Conservation (phyloP, 2,888 invertebrate species). For the Cheilosia vernalis region DNA sequence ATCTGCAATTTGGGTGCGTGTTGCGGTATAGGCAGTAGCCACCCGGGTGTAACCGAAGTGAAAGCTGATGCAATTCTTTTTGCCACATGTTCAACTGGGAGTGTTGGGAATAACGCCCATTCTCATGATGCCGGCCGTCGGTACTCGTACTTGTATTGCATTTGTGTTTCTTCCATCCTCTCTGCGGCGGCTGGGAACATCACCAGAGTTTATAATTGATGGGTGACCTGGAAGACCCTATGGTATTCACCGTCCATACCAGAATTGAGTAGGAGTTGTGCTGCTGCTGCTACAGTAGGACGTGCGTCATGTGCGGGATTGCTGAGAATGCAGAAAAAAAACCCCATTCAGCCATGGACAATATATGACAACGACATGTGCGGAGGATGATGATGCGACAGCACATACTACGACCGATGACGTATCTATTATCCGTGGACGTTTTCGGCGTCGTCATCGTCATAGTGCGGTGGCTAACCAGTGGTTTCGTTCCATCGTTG, state of each 20-base stretch:
- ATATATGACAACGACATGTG: conserved; percentile 12
- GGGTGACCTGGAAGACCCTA: conserved; percentile 49
- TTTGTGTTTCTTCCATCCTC: conserved; percentile 8
- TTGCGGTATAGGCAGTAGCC: neutral
- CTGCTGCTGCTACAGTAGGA: conserved; percentile 4
- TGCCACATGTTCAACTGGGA: neutral
- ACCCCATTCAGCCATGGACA: conserved; percentile 2
- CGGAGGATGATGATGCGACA: conserved; percentile 5
- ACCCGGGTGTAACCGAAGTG: conserved; percentile 24
- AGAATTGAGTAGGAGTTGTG: neutral
- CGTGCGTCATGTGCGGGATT: conserved; percentile 9
- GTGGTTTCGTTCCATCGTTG: conserved; percentile 9
- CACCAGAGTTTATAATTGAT: conserved; percentile 48
- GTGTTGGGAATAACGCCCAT: neutral
- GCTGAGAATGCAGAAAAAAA: conserved; percentile 38
- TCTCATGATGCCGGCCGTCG: neutral
- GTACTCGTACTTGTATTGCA: neutral
- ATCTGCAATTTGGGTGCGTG: neutral
- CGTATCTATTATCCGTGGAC: conserved; percentile 55
- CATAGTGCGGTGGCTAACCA: conserved; percentile 5
- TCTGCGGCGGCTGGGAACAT: conserved; percentile 11
- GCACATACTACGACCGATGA: conserved; percentile 40
- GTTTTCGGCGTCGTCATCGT: conserved; percentile 41
- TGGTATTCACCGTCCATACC: neutral
- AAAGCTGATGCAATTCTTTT: conserved; percentile 37